Conservation (phyloP, 2,113 vertebrate genomes). For the Ramphastos sulfuratus region DNA sequence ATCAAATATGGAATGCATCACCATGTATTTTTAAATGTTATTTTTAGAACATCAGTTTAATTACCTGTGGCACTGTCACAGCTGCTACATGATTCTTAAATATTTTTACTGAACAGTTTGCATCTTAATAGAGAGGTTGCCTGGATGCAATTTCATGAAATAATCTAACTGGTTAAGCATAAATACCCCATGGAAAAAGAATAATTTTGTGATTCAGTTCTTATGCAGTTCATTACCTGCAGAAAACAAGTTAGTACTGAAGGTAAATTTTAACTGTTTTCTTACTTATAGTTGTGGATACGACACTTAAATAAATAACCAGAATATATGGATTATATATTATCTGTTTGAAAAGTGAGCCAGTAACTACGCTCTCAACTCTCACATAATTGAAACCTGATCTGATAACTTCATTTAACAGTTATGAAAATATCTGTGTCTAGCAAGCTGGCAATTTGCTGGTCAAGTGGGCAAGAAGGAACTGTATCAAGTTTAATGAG, state of each 20-base stretch:
- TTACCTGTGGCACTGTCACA: slow-evolving; percentile 3
- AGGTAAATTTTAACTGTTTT: not conserved
- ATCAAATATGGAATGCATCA: not conserved
- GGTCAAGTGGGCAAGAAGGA: no score
- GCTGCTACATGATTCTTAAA: slow-evolving; percentile 18
- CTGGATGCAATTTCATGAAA: not conserved
- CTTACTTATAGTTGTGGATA: not conserved
- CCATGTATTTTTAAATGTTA: not conserved
- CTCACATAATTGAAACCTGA: not conserved
- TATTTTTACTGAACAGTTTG: not conserved
- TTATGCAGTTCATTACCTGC: not conserved
- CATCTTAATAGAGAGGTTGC: slow-evolving; percentile 1
- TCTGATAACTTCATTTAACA: not conserved
- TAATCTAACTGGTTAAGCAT: not conserved
- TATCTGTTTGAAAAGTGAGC: not conserved
- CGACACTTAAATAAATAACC: not conserved
- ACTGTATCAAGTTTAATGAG: no score
- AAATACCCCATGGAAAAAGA: not conserved
- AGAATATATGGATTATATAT: not conserved
- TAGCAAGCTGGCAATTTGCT: not conserved
- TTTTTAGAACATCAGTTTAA: slow-evolving; percentile 35
- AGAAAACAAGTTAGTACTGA: not conserved
- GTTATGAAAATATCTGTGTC: not conserved
- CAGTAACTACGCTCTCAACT: not conserved
- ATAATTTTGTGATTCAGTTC: not conserved